A percentile compares a stretch with the other conserved stretches of the same genome.
Conservation (phyloP, 2,113 vertebrate species). For the Panthera tigris region DNA sequence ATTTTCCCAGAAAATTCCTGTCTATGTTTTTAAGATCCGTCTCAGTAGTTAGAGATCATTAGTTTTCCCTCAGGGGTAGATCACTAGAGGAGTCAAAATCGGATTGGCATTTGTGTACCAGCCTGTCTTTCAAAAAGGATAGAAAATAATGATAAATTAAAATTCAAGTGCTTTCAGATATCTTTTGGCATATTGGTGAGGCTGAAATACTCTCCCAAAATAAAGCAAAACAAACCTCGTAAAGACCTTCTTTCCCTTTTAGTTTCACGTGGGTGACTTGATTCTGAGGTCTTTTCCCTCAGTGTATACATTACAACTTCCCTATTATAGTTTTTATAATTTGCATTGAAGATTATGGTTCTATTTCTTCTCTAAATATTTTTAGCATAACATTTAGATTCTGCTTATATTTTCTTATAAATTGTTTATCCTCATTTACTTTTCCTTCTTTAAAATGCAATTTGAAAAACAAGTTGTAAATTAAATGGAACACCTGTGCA, state of each 20-base stretch:
- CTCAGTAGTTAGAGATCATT: conserved; percentile 59
- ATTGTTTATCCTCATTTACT: conserved; percentile 56
- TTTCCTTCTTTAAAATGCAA: background rate
- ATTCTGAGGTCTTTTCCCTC: conserved; percentile 28
- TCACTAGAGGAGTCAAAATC: conserved; percentile 22
- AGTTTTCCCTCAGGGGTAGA: conserved; percentile 51
- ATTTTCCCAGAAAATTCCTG: background rate
- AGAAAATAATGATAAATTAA: conserved; percentile 68
- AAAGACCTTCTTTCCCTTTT: conserved; percentile 60
- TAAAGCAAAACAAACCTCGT: conserved; percentile 54
- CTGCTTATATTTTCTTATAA: conserved; percentile 68
- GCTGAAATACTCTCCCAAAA: conserved; percentile 40
- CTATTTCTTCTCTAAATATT: conserved; percentile 73
- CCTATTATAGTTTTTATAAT: conserved; percentile 54
- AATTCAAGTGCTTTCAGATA: conserved; percentile 53
- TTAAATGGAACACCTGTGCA: background rate
- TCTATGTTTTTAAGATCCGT: conserved; percentile 35
- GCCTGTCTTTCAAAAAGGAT: conserved; percentile 38
- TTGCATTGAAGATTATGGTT: conserved; percentile 64
- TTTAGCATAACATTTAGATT: conserved; percentile 64
- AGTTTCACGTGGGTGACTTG: background rate
- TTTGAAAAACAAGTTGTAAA: conserved; percentile 43
- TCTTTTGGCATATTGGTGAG: conserved; percentile 60
- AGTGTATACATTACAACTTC: background rate
- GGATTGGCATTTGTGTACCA: conserved; percentile 16